phyloP scores from a whole-genome alignment of 2,888 invertebrate genomes.

The Tenthredo livida region DNA sequence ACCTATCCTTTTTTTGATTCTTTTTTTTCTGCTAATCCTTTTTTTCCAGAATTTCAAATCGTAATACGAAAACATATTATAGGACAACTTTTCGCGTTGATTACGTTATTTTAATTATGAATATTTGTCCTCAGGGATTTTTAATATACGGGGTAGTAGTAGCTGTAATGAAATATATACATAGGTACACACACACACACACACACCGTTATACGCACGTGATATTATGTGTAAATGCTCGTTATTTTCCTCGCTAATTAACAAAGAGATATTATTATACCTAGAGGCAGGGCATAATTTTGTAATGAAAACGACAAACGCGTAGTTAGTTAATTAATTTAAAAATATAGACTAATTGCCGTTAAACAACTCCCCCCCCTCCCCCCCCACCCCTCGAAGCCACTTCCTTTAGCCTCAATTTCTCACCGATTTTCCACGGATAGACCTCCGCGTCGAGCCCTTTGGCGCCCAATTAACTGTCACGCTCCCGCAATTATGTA shows the following conservation, averaged over 20 bases:
- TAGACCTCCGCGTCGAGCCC: constrained; percentile 12
- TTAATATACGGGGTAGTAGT: not conserved
- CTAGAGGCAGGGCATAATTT: not conserved
- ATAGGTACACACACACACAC: not conserved
- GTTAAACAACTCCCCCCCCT: not conserved
- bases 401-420: not conserved
- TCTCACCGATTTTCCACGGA: constrained; percentile 7
- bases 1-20: not conserved
- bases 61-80: not conserved
- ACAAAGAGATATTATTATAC: constrained; percentile 18
- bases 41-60: not conserved
- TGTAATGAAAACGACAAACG: constrained; percentile 12
- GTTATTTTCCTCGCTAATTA: constrained; percentile 6
- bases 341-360: constrained; percentile 5
- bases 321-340: not conserved
- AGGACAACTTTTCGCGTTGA: not conserved
- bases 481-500: constrained; percentile 43
- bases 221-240: not conserved
- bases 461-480: constrained; percentile 40
- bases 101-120: constrained; percentile 14
- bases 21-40: not conserved
- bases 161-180: too few relatives aligned
- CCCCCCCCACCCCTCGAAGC: too few relatives aligned
- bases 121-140: constrained; percentile 8
- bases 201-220: not conserved